Base-by-base conservation (phyloP, 2,113 vertebrate genomes). In the Montifringilla adamsi region DNA sequence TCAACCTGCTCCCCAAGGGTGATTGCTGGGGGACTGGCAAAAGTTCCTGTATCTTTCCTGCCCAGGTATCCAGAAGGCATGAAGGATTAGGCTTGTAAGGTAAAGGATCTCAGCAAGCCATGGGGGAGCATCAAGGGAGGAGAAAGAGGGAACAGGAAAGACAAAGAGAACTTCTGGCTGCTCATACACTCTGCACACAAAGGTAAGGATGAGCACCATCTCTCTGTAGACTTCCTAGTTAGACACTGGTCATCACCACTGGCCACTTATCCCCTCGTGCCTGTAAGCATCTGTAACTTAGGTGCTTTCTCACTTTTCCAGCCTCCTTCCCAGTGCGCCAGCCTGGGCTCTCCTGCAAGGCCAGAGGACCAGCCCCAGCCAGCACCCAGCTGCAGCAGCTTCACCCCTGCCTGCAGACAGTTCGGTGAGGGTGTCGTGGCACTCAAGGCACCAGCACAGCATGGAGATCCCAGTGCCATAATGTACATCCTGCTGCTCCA, bases 301-400 rank as follows among this genome's bases (percentile, higher is more conserved):
- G 13, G 28, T 10, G 52, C 33, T 30, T 19, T 75, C 52, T 30
- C 13, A 18, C 18, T 72, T n/a, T 64, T 88, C 37, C 66, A 74
- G 52, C 39, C 26, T 78, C 62, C 46, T 69, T 80, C 49, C 33
- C 60, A 1, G 0, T 15, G 31, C 68, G 50, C 13, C n/a, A 50
- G 0, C 26, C 67, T 66, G 67, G 44, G 41, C 41, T 58, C 31
- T 59, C 72, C 60, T 43, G 35, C 35, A 56, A 78, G 47, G 39
- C n/a, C 35, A 59, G 41, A 84, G 50, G 37, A 73, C 55, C 84
- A 66, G 67, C 35, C 39, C 30, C 49, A 59, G 49, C 20, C 67
- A 76, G 69, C 3, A 6, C n/a, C 15, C 56, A 84, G 39, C 28
- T 0, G 0, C 1, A 35, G 83, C 44, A 47, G 72, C 33, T 52